Percentiles rank a stretch among this genome's conserved stretches.
Evolutionary conservation across 30 jellyfish, hydroid and myxozoan genomes (phyloP).

Genomic region (Aurelia sp.): DNA sequence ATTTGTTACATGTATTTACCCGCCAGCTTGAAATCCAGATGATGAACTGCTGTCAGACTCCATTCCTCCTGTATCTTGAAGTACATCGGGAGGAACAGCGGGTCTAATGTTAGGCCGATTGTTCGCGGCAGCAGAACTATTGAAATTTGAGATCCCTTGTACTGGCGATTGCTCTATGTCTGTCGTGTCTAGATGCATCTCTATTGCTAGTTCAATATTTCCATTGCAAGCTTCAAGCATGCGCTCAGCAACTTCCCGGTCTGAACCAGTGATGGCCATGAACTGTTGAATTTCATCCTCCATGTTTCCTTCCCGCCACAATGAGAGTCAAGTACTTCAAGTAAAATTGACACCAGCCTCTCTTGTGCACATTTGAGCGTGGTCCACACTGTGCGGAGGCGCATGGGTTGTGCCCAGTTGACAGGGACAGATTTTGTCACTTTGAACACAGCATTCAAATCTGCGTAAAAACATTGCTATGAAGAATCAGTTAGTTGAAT

Average conservation of each 20-base stretch:
- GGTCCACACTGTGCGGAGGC: too few species aligned
- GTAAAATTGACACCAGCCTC: not conserved
- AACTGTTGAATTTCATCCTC: slow-evolving; percentile 76
- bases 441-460: too few species aligned
- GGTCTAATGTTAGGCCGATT: slow-evolving; percentile 34
- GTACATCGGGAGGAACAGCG: slow-evolving; percentile 46
- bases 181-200: slow-evolving; percentile 90
- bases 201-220: slow-evolving; percentile 80
- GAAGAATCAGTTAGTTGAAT: too few species aligned
- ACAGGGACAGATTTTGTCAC: too few species aligned
- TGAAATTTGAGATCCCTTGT: slow-evolving; percentile 13
- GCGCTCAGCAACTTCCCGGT: slow-evolving; percentile 75
- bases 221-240: slow-evolving; percentile 89
- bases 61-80: slow-evolving; percentile 36
- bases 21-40: slow-evolving; percentile 36
- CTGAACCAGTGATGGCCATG: slow-evolving; percentile 85
- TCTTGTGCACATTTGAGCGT: too few species aligned
- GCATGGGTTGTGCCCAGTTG: too few species aligned
- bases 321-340: slow-evolving; percentile 33
- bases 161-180: slow-evolving; percentile 41
- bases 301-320: slow-evolving; percentile 78
- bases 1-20: not conserved
- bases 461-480: too few species aligned
- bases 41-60: slow-evolving; percentile 46
- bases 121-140: not conserved